These are phyloP conservation scores for Zoanthus gigantus DNA, from an alignment of 92 coral and sea anemone genomes.

Conservation along the genomic window DNA sequence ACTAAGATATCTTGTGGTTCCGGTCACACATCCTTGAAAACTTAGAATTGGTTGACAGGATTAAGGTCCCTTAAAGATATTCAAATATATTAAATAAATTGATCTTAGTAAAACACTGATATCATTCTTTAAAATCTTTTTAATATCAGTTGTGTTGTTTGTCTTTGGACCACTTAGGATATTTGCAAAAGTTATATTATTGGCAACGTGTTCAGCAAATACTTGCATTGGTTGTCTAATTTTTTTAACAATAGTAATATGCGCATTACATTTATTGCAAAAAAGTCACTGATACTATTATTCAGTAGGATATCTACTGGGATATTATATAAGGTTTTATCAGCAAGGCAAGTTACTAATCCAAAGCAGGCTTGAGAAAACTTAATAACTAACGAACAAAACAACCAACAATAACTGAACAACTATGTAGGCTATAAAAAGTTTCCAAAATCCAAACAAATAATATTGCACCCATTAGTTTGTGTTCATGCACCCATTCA, in stretches of 20 bases:
- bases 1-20: conserved; percentile 8
- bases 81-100: conserved; percentile 11
- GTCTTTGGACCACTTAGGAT: conserved; percentile 5
- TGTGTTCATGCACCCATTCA: conserved; percentile 11
- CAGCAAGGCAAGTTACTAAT: conserved; percentile 2
- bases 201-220: conserved; percentile 8
- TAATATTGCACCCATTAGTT: conserved; percentile 20
- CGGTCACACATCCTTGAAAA: not conserved
- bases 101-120: not conserved
- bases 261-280: not conserved
- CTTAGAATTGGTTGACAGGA: conserved; percentile 7
- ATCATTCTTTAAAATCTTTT: conserved; percentile 5
- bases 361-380: conserved; percentile 8
- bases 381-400: conserved; percentile 1
- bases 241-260: not conserved
- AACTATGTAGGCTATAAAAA: conserved; percentile 5
- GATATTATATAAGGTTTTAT: conserved; percentile 5
- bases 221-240: conserved; percentile 22
- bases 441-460: conserved; percentile 23
- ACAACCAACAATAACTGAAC: not conserved
- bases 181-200: not conserved
- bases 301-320: conserved; percentile 11
- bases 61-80: not conserved
- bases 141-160: conserved; percentile 29
- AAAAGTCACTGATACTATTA: conserved; percentile 18